phyloP scores from a whole-genome alignment of 37 sponge, comb jelly and placozoan genomes.

The Hexactinellida sp. region DNA sequence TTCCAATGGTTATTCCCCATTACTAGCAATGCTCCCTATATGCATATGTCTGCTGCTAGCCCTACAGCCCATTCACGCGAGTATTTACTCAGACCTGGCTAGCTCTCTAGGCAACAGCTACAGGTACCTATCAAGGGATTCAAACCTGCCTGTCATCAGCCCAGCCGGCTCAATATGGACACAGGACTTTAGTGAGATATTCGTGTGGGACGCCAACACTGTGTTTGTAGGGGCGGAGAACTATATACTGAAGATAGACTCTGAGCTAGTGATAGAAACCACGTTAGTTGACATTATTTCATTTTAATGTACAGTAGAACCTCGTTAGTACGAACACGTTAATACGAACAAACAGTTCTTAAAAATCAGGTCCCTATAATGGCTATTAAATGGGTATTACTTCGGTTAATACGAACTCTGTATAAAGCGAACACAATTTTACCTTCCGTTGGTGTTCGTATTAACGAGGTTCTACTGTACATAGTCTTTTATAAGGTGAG shows the following conservation, averaged over 20 bases:
- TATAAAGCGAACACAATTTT: too few relatives aligned
- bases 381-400: too few relatives aligned
- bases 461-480: too few relatives aligned
- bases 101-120: neutral
- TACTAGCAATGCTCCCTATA: too few relatives aligned
- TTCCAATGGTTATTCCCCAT: too few relatives aligned
- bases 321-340: too few relatives aligned
- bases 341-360: too few relatives aligned
- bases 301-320: too few relatives aligned
- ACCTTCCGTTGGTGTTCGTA: too few relatives aligned
- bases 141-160: neutral
- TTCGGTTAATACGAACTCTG: too few relatives aligned
- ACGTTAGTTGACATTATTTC: neutral
- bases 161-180: neutral
- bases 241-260: neutral
- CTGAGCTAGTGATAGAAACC: neutral
- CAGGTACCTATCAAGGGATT: neutral
- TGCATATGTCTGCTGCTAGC: neutral
- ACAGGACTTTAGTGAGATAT: neutral
- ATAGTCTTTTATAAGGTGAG: too few relatives aligned
- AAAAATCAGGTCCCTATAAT: too few relatives aligned
- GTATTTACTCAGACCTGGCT: neutral
- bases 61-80: neutral
- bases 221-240: neutral
- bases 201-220: neutral